Base-by-base conservation (phyloP, 2,888 invertebrate species). In the Willowsia nigromaculata region DNA sequence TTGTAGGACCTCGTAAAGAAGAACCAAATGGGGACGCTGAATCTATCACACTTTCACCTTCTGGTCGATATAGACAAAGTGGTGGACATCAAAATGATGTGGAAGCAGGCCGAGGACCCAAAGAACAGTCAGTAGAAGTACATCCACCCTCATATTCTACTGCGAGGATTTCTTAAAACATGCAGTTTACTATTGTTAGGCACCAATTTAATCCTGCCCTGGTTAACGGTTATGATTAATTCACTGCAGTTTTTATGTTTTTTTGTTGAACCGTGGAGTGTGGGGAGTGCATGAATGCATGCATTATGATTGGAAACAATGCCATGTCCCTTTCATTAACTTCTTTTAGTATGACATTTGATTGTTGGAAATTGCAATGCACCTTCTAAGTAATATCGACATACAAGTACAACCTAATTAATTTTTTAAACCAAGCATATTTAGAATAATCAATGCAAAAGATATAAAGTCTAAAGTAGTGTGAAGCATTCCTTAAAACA, bases 91-190 rank as follows among this genome's bases (percentile, higher is more conserved):
- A 82, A 40, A 90, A 90, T 47, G 91, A 91, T 50, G 78, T 91
- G 59, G 91, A 91, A 84, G 56, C 91, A 37, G 88, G 83, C 7
- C 91, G 90, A 76, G 65, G 82, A 83, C 81, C 91, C n/a, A 91
- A 90, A 90, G 91, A 90, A 87, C 90, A 89, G 89, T 90, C 87
- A 90, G 84, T 83, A 62, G 85, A 81, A 85, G 85, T 88, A 74
- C 74, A 33, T 47, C 82, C 84, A 85, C 56, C 85, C 82, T 78
- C 81, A 81, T 90, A 68, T 88, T 74, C 74, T 81, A 6, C 78
- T 50, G 53, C 68, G 30, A 85, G 85, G 84, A 81, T 85, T 22
- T 74, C 89, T 82, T 85, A 89, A 82, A 53, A 53, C 25, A 74
- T 71, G 11, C 40, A 43, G 27, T 25, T 74, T 40, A 40, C 40